Percentiles rank a stretch among this genome's conserved stretches.
phyloP scores from a whole-genome alignment of 64 coral and sea anemone genomes.

The Montipora sp. region DNA sequence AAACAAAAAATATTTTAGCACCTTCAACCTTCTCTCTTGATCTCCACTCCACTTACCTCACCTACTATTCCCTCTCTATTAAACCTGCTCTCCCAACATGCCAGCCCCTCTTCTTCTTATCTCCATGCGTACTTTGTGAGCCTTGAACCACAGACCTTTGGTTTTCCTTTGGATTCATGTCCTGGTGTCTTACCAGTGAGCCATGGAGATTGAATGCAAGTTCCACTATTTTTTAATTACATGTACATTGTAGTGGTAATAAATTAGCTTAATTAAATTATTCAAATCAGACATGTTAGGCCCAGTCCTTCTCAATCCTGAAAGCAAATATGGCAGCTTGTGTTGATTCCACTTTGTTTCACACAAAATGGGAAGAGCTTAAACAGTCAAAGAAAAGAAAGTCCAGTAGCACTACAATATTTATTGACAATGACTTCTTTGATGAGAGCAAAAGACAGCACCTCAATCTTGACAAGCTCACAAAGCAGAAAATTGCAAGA shows the following conservation, averaged over 20 bases:
- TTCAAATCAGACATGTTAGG: neutral
- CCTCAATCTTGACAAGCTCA: neutral
- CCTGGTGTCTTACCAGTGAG: slow-evolving; percentile 5
- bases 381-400: slow-evolving; percentile 13
- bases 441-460: neutral
- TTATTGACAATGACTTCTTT: neutral
- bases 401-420: neutral
- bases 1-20: neutral
- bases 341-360: neutral
- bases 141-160: neutral
- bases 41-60: neutral
- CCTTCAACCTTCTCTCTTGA: neutral
- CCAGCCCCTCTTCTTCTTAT: neutral
- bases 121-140: neutral
- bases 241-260: neutral
- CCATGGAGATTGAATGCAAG: neutral
- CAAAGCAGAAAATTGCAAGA: slow-evolving; percentile 13
- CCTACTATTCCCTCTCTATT: neutral
- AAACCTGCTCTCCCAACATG: neutral
- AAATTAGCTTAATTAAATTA: neutral
- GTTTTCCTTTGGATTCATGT: slow-evolving; percentile 4
- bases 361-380: neutral
- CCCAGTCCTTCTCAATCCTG: slow-evolving; percentile 10
- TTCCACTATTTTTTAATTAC: neutral
- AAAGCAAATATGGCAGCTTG: neutral